Evolutionary conservation across 2,888 invertebrate genomes (phyloP).

Genomic region (Schizotus pectinicornis): DNA sequence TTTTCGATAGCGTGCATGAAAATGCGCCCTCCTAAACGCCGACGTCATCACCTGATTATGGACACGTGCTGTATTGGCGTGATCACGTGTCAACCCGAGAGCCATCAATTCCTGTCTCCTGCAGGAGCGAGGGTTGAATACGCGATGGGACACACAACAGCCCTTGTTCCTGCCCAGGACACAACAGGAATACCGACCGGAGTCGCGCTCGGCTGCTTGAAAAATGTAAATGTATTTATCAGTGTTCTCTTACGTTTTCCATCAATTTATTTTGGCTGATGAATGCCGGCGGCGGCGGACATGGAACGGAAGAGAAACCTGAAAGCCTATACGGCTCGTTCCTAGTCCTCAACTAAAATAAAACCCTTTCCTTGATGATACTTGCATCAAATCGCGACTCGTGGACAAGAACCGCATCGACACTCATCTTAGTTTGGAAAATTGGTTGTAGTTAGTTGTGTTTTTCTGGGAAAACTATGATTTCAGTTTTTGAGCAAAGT

Average conservation of each 20-base stretch:
- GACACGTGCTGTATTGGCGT: constrained; percentile 18
- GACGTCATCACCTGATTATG: constrained; percentile 31
- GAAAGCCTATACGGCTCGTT: too few relatives aligned
- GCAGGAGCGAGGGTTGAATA: constrained; percentile 30
- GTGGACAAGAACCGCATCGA: too few relatives aligned
- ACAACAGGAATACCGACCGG: constrained; percentile 23
- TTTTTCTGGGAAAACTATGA: too few relatives aligned
- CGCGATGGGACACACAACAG: constrained; percentile 22
- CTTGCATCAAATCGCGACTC: too few relatives aligned
- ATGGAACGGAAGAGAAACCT: too few relatives aligned
- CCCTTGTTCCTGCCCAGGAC: constrained; percentile 18
- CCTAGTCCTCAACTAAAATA: too few relatives aligned
- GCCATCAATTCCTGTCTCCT: constrained; percentile 33
- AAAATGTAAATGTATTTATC: constrained; percentile 40
- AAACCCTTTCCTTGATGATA: too few relatives aligned
- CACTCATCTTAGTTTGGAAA: too few relatives aligned
- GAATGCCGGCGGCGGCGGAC: constrained; percentile 1
- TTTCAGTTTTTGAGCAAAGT: too few relatives aligned
- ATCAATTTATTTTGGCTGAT: constrained; percentile 35
- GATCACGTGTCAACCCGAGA: constrained; percentile 34
- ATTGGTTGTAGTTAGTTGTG: too few relatives aligned
- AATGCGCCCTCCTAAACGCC: constrained; percentile 14
- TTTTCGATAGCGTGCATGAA: background rate
- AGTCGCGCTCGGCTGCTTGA: constrained; percentile 26
- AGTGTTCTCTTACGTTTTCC: constrained; percentile 33